Percentiles rank a stretch among this genome's conserved stretches.
Evolutionary conservation across 1,140 invertebrate species (phyloP).

Genomic region (Anastrepha obliqua): DNA sequence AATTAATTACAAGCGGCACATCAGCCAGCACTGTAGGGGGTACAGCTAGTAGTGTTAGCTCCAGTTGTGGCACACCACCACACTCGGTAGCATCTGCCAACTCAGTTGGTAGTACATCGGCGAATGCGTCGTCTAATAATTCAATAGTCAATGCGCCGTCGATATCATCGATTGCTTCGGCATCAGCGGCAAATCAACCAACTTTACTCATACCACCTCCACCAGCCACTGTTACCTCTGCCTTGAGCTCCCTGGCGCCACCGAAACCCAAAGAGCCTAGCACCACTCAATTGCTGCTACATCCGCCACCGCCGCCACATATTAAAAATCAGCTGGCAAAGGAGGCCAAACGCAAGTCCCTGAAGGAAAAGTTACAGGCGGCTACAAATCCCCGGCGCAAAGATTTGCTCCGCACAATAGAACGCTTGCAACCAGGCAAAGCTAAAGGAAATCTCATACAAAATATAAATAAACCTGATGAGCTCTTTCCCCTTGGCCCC

Average conservation of each 20-base stretch:
- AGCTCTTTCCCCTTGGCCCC: slow-evolving; percentile 71
- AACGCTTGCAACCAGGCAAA: slow-evolving; percentile 87
- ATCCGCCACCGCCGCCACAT: slow-evolving; percentile 71
- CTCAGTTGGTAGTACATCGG: slow-evolving; percentile 62
- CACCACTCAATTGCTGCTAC: slow-evolving; percentile 65
- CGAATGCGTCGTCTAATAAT: slow-evolving; percentile 55
- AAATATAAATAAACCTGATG: slow-evolving; percentile 76
- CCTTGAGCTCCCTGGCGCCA: slow-evolving; percentile 71
- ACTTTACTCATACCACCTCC: slow-evolving; percentile 56
- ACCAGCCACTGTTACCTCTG: slow-evolving; percentile 52
- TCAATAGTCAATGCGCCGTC: slow-evolving; percentile 57
- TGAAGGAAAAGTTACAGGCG: slow-evolving; percentile 69
- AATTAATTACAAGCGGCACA: slow-evolving; percentile 59
- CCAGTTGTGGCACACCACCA: slow-evolving; percentile 69
- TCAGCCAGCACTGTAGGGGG: slow-evolving; percentile 4
- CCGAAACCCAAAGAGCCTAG: slow-evolving; percentile 74
- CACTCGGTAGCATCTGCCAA: slow-evolving; percentile 71
- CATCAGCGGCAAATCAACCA: slow-evolving; percentile 56
- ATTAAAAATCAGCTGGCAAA: slow-evolving; percentile 71
- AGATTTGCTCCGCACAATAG: slow-evolving; percentile 87
- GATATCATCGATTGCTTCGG: slow-evolving; percentile 56
- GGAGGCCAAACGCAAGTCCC: slow-evolving; percentile 69
- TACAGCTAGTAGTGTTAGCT: slow-evolving; percentile 69
- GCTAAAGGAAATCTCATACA: slow-evolving; percentile 87
- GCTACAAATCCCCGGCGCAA: slow-evolving; percentile 75